phyloP scores from a whole-genome alignment of 2,797 vertebrate genomes.

The Sylvilagus floridanus region DNA sequence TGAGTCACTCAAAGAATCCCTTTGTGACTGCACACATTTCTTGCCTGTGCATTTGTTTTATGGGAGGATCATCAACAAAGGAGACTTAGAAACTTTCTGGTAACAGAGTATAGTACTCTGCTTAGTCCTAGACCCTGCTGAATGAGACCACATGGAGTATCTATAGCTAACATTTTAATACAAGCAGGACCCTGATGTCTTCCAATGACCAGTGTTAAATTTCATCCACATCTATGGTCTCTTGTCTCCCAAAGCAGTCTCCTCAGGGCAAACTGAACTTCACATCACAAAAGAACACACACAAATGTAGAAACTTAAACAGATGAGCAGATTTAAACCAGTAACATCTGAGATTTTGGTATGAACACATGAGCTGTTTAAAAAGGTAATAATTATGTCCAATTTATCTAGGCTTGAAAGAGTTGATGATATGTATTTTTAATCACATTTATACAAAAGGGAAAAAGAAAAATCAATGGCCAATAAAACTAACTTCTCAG shows the following conservation, averaged over 20 bases:
- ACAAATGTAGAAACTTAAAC: background rate
- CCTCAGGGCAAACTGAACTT: background rate
- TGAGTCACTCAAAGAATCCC: background rate
- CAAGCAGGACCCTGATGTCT: background rate
- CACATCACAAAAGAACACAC: background rate
- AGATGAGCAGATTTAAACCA: background rate
- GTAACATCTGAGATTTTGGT: background rate
- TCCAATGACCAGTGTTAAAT: background rate
- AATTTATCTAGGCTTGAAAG: background rate
- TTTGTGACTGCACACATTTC: rapidly evolving
- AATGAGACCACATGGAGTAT: background rate
- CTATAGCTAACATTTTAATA: background rate
- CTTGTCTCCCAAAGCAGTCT: background rate
- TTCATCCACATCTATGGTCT: background rate
- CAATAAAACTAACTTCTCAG: background rate
- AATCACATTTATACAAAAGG: background rate
- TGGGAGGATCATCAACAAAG: too few species aligned
- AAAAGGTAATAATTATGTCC: background rate
- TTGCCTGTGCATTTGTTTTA: background rate
- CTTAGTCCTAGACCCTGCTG: too few species aligned
- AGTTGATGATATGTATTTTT: background rate
- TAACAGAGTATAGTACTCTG: too few species aligned
- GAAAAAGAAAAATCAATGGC: background rate
- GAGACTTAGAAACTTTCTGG: too few species aligned
- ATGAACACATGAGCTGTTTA: background rate